Percentiles rank a stretch among this genome's conserved stretches.
Conservation (phyloP, 1,140 invertebrate species). For the Tetranychus urticae region DNA sequence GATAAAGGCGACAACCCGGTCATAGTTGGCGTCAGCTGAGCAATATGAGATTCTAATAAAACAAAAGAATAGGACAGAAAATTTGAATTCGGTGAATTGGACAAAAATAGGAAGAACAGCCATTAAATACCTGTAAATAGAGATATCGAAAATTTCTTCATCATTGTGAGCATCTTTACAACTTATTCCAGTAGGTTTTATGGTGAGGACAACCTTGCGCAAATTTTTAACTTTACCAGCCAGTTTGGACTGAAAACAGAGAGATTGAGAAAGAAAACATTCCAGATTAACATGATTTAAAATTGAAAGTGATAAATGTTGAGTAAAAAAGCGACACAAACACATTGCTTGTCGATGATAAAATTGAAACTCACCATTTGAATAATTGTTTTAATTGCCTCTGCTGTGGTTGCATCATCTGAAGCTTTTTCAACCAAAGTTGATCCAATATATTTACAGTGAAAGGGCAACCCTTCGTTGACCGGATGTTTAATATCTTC, state of each 20-base stretch:
- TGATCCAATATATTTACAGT: conserved; percentile 44
- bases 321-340: neutral
- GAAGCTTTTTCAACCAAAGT: conserved; percentile 37
- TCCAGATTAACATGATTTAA: conserved; percentile 13
- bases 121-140: conserved; percentile 45
- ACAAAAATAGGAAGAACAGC: neutral
- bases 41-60: conserved; percentile 56
- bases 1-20: conserved; percentile 64
- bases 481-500: conserved; percentile 33
- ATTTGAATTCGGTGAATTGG: neutral
- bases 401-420: conserved; percentile 33
- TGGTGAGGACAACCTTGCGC: conserved; percentile 38
- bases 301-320: neutral
- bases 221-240: conserved; percentile 34
- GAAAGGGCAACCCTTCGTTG: conserved; percentile 34
- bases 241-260: conserved; percentile 28
- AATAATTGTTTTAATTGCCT: conserved; percentile 42
- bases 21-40: conserved; percentile 53
- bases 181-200: conserved; percentile 44
- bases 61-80: neutral
- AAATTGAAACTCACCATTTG: conserved; percentile 24
- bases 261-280: neutral
- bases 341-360: neutral
- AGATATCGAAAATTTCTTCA: conserved; percentile 44
- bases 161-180: conserved; percentile 40